These are phyloP conservation scores for Paraescarpia echinospica DNA, from an alignment of 1,140 invertebrate genomes.

Conservation along the genomic window DNA sequence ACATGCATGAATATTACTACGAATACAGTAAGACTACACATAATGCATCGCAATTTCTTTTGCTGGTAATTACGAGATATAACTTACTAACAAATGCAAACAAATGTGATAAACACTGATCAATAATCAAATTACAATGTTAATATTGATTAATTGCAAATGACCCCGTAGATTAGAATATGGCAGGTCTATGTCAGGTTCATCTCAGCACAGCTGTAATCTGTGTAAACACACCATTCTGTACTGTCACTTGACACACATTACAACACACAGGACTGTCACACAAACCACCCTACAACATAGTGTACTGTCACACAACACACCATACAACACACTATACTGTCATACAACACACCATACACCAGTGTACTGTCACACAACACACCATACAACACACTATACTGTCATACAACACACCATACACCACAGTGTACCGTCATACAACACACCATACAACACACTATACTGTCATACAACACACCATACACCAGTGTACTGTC, in stretches of 20 bases:
- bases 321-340: background rate
- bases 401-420: background rate
- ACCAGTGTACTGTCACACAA: background rate
- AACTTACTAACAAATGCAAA: too few species aligned
- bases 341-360: background rate
- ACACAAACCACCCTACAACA: background rate
- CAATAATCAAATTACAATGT: conserved; percentile 5
- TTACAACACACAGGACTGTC: background rate
- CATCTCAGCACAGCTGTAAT: too few species aligned
- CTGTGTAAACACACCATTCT: background rate
- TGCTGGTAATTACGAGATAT: too few species aligned
- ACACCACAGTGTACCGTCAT: background rate
- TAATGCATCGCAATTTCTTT: too few species aligned
- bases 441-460: background rate
- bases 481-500: background rate
- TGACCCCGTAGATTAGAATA: too few species aligned
- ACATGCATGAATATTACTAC: too few species aligned
- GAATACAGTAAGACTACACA: too few species aligned
- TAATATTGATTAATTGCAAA: background rate
- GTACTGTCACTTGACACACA: background rate
- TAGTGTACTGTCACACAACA: background rate
- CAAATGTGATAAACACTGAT: background rate
- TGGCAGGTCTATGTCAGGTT: too few species aligned
- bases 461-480: background rate
- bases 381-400: background rate